Evolutionary conservation across 2,888 invertebrate species (phyloP), one percentile per base, ranked within the genome.

Genomic region (Campopleginae sp.): DNA sequence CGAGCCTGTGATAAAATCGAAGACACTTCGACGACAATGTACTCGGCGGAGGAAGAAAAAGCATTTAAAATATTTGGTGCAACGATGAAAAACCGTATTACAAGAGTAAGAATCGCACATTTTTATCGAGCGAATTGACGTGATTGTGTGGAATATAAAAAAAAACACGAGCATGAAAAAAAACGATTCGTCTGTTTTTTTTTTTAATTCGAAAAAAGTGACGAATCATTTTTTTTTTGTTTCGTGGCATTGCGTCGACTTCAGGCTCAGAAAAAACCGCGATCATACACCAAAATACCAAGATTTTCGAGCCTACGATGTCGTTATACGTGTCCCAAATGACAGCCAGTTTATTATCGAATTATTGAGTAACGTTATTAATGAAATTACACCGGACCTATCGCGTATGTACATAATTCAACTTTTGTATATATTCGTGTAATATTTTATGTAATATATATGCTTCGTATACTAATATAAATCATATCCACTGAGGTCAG

Each of bases 1-100:
- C 78, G 54, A 79, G 72, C 76, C 85, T 85, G 85, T 85, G 82
- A 82, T 85, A 82, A 75, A 66, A 65, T 8, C 79, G 46, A 85
- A 61, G 71, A 81, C 58, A 5, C 31, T 66, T 48, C 23, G 31
- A 66, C 44, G 6, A 61, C 70, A 14, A 71, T 71, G 46, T 63
- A 65, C 46, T 63, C 51, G 5, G 42, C 23, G 68, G 27, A 51
- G 1, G 19, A 12, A 76, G 33, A 74, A 27, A 65, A 80, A 77
- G 68, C 72, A 77, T 68, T 80, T 14, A 58, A 58, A 58, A 23
- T 74, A 23, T 44, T 68, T 44, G 14, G n/a, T 31, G 33, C 42
- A 23, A 48, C 31, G n/a, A 51, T 4, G 31, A 19, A 33, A 48
- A 33, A 31, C 2, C 12, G 31, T 27, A n/a, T 31, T 31, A 46